These are phyloP conservation scores for Drosophila insularis DNA, from an alignment of 1,140 invertebrate species.

Conservation along the genomic window DNA sequence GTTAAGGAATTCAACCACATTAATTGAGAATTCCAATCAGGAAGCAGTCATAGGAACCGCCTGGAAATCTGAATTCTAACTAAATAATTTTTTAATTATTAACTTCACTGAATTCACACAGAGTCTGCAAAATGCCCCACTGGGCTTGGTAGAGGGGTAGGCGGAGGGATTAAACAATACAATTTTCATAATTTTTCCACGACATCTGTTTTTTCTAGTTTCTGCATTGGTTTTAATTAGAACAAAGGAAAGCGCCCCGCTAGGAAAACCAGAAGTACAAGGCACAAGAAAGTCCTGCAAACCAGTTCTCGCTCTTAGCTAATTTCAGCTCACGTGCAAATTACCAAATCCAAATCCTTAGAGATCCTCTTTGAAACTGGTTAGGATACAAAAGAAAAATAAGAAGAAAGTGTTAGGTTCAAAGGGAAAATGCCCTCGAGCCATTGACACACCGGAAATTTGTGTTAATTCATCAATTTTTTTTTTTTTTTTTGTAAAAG, in stretches of 20 bases:
- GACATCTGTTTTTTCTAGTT: conserved; percentile 53
- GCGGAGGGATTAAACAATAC: conserved; percentile 44
- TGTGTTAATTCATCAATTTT: conserved; percentile 69
- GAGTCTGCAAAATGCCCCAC: conserved; percentile 26
- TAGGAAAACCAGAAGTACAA: conserved; percentile 44
- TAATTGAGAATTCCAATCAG: conserved; percentile 45
- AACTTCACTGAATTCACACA: conserved; percentile 49
- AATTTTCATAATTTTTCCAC: conserved; percentile 67
- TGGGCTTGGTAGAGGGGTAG: neutral
- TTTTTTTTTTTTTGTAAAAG: neutral
- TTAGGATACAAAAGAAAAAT: conserved; percentile 23
- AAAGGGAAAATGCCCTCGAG: conserved; percentile 46
- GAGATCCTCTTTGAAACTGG: conserved; percentile 45
- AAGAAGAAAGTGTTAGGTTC: conserved; percentile 53
- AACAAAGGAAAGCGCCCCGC: conserved; percentile 68
- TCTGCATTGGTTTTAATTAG: conserved; percentile 28
- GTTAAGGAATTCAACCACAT: conserved; percentile 36
- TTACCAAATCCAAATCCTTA: conserved; percentile 30
- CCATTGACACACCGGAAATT: conserved; percentile 70
- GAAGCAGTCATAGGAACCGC: neutral
- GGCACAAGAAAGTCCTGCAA: conserved; percentile 30
- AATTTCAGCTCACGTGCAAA: conserved; percentile 77
- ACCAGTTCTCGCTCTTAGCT: conserved; percentile 71
- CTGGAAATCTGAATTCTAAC: neutral
- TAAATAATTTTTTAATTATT: conserved; percentile 55